Conservation (phyloP, 2,888 invertebrate species). For the Amphipoea oculea region DNA sequence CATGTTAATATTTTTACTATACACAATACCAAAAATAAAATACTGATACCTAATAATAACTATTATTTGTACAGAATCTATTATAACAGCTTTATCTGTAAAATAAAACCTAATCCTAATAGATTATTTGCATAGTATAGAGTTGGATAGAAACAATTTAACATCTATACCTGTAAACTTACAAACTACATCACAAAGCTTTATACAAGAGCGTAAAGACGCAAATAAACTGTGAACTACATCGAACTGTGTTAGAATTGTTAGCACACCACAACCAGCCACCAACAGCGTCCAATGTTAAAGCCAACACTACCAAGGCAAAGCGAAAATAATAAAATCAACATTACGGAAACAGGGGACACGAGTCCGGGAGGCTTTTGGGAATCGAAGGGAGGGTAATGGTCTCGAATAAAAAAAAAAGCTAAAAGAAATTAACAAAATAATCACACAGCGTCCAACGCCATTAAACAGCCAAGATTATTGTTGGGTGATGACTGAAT, state of each 20-base stretch:
- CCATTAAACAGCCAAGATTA: constrained; percentile 85
- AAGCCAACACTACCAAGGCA: constrained; percentile 90
- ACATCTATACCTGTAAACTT: constrained; percentile 66
- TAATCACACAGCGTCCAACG: constrained; percentile 89
- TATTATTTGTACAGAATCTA: constrained; percentile 26
- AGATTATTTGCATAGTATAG: constrained; percentile 52
- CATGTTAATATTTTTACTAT: constrained; percentile 72
- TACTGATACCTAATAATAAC: constrained; percentile 42
- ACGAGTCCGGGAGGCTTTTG: constrained; percentile 88
- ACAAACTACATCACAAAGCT: constrained; percentile 75
- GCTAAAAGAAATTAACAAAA: constrained; percentile 83
- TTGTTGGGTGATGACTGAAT: constrained; percentile 86
- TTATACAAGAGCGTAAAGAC: constrained; percentile 82
- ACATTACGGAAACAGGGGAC: constrained; percentile 90
- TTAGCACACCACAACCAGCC: constrained; percentile 89
- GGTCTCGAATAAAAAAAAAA: constrained; percentile 78
- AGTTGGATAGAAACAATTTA: constrained; percentile 53
- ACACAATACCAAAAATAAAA: constrained; percentile 63
- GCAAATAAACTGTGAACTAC: constrained; percentile 84
- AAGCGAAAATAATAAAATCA: constrained; percentile 88
- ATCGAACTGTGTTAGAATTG: constrained; percentile 85
- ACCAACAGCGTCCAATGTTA: constrained; percentile 86
- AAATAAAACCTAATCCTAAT: constrained; percentile 53
- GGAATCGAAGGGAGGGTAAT: constrained; percentile 72
- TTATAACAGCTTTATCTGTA: constrained; percentile 33